Evolutionary conservation across 1,140 invertebrate species (phyloP).

Genomic region (Sarcophaga bullata): DNA sequence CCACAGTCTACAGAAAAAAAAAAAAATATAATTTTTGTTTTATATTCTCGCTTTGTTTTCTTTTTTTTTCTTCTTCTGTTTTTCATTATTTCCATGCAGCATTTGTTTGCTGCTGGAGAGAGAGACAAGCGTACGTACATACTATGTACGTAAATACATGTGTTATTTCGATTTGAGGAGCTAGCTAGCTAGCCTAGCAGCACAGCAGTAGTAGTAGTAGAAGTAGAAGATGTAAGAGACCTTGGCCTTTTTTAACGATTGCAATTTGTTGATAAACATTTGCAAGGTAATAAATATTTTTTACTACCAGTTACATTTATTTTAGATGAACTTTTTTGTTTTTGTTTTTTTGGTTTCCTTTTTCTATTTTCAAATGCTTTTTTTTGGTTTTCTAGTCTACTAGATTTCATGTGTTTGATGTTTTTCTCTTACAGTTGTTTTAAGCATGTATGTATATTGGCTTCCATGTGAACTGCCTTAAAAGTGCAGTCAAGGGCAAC

Average conservation of each 20-base stretch:
- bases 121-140: background rate
- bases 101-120: slow-evolving; percentile 7
- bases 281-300: slow-evolving; percentile 27
- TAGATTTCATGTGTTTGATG: slow-evolving; percentile 2
- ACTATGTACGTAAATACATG: background rate
- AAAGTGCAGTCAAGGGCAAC: background rate
- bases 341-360: too few relatives aligned
- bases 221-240: background rate
- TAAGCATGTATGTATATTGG: background rate
- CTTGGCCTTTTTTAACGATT: slow-evolving; percentile 21
- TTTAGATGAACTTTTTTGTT: background rate
- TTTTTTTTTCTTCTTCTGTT: too few relatives aligned
- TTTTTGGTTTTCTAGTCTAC: background rate
- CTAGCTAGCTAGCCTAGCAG: too few relatives aligned
- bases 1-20: background rate
- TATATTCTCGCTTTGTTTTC: background rate
- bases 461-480: background rate
- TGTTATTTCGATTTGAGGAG: too few relatives aligned
- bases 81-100: too few relatives aligned
- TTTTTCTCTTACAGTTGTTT: background rate
- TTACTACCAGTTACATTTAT: slow-evolving; percentile 7
- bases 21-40: slow-evolving; percentile 13
- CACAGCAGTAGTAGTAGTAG: too few relatives aligned
- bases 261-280: slow-evolving; percentile 26
- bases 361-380: background rate